These are phyloP conservation scores for Lamellibrachia luymesi DNA, from an alignment of 1,140 invertebrate species.

Conservation along the genomic window DNA sequence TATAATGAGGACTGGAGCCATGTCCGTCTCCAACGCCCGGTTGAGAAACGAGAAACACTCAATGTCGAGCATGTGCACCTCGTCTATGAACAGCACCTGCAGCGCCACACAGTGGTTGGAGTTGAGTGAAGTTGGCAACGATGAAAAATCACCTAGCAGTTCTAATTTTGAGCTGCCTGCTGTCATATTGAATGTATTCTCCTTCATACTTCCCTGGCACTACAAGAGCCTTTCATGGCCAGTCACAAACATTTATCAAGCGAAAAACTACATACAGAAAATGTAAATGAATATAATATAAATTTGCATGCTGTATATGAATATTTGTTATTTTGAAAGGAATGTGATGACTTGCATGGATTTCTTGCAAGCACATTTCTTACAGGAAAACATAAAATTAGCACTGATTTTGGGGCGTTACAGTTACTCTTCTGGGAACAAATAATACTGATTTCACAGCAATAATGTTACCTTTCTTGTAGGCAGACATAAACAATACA, in stretches of 20 bases:
- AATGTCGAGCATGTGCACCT: slow-evolving; percentile 97
- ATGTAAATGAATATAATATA: background rate
- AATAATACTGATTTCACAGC: background rate
- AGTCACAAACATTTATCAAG: background rate
- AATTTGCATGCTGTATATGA: background rate
- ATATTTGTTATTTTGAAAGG: background rate
- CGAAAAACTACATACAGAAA: background rate
- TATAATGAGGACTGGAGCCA: slow-evolving; percentile 97
- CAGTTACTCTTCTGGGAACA: background rate
- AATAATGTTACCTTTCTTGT: background rate
- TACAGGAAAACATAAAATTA: background rate
- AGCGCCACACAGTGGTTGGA: background rate
- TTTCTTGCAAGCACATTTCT: background rate
- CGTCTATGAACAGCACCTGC: slow-evolving; percentile 62
- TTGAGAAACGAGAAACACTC: slow-evolving; percentile 98
- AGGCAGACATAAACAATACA: background rate
- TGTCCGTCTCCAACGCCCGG: slow-evolving; percentile 92
- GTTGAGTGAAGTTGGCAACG: no score
- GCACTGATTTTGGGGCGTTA: no score
- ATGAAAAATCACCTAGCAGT: no score
- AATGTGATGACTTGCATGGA: background rate
- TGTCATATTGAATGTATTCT: no score
- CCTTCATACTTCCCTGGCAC: background rate
- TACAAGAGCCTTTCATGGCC: background rate
- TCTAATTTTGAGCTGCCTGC: no score